Percentiles rank a stretch among this genome's conserved stretches.
phyloP scores from a whole-genome alignment of 2,888 invertebrate genomes.

The Harpagoxenus sublaevis region DNA sequence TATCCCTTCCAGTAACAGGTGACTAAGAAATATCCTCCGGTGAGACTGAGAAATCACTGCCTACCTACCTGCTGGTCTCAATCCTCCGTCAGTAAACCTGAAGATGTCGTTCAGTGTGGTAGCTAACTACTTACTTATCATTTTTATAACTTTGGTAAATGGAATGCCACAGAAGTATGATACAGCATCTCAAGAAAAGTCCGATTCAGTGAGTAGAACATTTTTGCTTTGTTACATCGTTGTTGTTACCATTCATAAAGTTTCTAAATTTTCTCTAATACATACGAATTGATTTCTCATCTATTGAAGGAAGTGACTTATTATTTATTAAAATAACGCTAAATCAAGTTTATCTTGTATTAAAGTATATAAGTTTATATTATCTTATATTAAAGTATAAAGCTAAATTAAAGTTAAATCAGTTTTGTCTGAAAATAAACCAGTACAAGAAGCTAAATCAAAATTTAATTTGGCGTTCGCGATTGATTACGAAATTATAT shows the following conservation, averaged over 20 bases:
- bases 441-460: neutral
- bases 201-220: constrained; percentile 53
- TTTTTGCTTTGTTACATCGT: neutral
- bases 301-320: neutral
- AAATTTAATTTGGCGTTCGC: neutral
- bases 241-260: neutral
- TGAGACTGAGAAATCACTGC: constrained; percentile 64
- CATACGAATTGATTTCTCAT: neutral
- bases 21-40: constrained; percentile 63
- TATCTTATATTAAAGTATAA: neutral
- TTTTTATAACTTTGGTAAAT: constrained; percentile 61
- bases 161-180: constrained; percentile 60
- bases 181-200: neutral
- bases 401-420: neutral
- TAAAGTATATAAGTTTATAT: neutral
- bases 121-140: constrained; percentile 66
- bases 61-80: constrained; percentile 40
- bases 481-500: neutral
- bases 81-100: constrained; percentile 71
- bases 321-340: neutral
- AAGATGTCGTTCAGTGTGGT: constrained; percentile 77
- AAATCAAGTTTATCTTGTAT: neutral
- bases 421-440: neutral
- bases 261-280: neutral
- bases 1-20: constrained; percentile 67